Evolutionary conservation across 2,888 invertebrate species (phyloP), one percentile per base, ranked within the genome.

Genomic region (Heliconius cydno): DNA sequence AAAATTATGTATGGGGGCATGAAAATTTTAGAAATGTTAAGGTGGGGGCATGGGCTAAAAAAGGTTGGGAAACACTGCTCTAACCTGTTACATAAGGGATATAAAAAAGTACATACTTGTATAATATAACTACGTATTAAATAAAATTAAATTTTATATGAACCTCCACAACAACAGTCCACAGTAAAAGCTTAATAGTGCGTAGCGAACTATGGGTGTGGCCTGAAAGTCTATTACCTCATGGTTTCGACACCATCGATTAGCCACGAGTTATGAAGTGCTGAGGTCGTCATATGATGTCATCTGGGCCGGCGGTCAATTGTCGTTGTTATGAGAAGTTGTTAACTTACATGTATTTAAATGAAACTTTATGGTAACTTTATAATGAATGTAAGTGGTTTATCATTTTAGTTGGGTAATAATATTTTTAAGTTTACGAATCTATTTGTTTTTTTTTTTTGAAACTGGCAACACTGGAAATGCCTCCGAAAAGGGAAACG

Each of bases 221-320:
- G 81, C 84, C 85, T 81, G 84, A 86, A 86, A 86, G 84, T 85
- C 85, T 83, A 84, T 85, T 85, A 81, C 80, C 67, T 80, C 83
- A 81, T 86, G 80, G 84, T 89, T 87, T 86, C 85, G 84, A 86
- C 87, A 87, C 85, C 85, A 86, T 85, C 82, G 86, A 85, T 82
- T 77, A 81, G 74, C 79, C 66, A 75, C 72, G 80, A 82, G 78
- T 81, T 82, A 80, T 78, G 76, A 75, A 79, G 79, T 80, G 78
- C 72, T 63, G 83, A 82, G 83, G 83, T 80, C 83, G 81, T 79
- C 82, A 82, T 83, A 79, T 92, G 92, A 92, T 89, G 90, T 92
- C 92, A 92, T 92, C 87, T 88, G 87, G 89, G 90, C 85, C 91
- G 84, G 82, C 84, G 84, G 82, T 86, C 89, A 90, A 90, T 90